Percentiles rank a stretch among this genome's conserved stretches.
Conservation (phyloP, 1,140 invertebrate species). For the Cyrtorhinus lividipennis region DNA sequence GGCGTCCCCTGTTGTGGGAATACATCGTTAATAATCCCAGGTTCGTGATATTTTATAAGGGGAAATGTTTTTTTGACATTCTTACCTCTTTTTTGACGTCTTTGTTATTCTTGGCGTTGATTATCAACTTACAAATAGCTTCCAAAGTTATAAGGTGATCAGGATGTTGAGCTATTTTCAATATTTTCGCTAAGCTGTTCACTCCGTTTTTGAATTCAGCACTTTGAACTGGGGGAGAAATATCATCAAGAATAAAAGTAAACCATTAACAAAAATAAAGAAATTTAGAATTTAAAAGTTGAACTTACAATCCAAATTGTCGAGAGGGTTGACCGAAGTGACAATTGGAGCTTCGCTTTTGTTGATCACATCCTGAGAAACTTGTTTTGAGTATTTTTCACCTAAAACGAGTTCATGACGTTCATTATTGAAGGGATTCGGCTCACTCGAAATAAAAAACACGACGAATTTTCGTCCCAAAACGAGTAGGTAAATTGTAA, state of each 20-base stretch:
- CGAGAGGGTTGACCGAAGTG: slow-evolving; percentile 63
- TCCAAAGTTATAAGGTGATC: slow-evolving; percentile 63
- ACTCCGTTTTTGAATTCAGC: slow-evolving; percentile 71
- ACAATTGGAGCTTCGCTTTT: slow-evolving; percentile 45
- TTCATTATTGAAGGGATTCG: too few relatives aligned
- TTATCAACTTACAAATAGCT: slow-evolving; percentile 53
- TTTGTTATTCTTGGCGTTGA: slow-evolving; percentile 13
- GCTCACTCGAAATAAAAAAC: too few relatives aligned
- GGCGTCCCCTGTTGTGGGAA: slow-evolving; percentile 43
- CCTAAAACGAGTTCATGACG: too few relatives aligned
- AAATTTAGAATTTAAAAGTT: too few relatives aligned
- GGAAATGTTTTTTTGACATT: too few relatives aligned
- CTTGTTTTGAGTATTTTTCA: slow-evolving; percentile 51
- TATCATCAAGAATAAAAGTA: slow-evolving; percentile 2
- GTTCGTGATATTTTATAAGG: too few relatives aligned
- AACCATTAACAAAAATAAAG: too few relatives aligned
- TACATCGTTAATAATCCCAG: too few relatives aligned
- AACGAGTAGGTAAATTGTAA: too few relatives aligned
- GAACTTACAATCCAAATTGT: slow-evolving; percentile 67
- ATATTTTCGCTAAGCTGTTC: slow-evolving; percentile 53
- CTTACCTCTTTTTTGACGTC: slow-evolving; percentile 10
- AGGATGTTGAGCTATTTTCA: slow-evolving; percentile 66
- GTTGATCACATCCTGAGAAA: slow-evolving; percentile 40
- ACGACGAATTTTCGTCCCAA: too few relatives aligned
- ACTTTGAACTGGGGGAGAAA: slow-evolving; percentile 47